phyloP scores from a whole-genome alignment of 2,113 vertebrate species.

The Lipophrys pholis region DNA sequence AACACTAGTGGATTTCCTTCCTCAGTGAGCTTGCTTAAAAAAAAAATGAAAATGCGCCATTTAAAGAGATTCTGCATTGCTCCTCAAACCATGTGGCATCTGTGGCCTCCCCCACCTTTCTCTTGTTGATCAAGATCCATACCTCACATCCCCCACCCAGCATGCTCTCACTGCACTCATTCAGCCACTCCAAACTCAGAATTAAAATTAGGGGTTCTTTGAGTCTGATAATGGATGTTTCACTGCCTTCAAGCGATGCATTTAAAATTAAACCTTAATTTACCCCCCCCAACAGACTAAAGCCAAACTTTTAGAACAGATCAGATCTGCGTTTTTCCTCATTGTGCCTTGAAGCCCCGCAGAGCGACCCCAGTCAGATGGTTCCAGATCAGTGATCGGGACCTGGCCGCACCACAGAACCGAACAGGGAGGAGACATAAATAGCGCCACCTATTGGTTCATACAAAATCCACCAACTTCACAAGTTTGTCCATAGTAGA shows the following conservation, averaged over 20 bases:
- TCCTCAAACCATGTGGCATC: slow-evolving; percentile 58
- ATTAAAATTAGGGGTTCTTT: neutral
- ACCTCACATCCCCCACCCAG: slow-evolving; percentile 65
- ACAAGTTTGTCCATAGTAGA: neutral
- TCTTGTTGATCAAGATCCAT: slow-evolving; percentile 68
- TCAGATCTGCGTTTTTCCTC: slow-evolving; percentile 36
- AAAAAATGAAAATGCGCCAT: too few species aligned
- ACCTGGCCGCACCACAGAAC: neutral
- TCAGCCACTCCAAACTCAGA: neutral
- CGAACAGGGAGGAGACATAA: neutral
- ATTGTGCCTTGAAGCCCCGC: neutral
- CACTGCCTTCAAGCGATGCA: neutral
- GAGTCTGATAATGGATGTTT: neutral
- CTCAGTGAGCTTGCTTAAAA: neutral
- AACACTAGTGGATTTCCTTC: neutral
- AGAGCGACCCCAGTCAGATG: slow-evolving; percentile 14
- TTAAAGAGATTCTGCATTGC: slow-evolving; percentile 22
- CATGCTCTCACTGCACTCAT: slow-evolving; percentile 4
- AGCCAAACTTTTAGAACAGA: slow-evolving; percentile 12
- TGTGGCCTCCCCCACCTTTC: slow-evolving; percentile 45
- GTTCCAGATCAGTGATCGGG: slow-evolving; percentile 47
- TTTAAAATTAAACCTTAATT: neutral
- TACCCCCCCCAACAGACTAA: neutral
- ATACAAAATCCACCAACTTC: neutral
- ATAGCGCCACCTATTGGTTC: slow-evolving; percentile 58